Percentiles rank a stretch among this genome's conserved stretches.
These are phyloP conservation scores for Oxyura jamaicensis DNA, from an alignment of 2,113 vertebrate species.

Conservation along the genomic window DNA sequence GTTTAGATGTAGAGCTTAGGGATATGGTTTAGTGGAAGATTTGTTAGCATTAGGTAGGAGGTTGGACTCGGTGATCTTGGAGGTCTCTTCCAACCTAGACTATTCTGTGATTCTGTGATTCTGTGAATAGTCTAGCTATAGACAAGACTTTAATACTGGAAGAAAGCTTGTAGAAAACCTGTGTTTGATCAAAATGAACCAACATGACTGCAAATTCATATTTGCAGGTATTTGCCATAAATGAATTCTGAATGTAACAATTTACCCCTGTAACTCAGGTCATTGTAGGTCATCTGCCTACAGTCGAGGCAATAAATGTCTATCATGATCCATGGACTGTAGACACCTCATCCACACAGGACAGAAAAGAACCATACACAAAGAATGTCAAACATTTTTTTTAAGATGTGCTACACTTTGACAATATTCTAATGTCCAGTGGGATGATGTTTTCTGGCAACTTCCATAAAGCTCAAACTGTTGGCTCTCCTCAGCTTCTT, in stretches of 20 bases:
- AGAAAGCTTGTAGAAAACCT: neutral
- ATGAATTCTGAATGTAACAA: neutral
- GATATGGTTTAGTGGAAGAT: too few relatives aligned
- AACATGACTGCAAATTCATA: neutral
- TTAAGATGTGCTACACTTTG: neutral
- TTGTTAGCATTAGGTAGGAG: too few relatives aligned
- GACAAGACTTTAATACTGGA: neutral
- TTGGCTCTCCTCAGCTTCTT: neutral
- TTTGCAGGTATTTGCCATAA: neutral
- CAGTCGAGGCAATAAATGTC: neutral
- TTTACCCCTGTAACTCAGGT: neutral
- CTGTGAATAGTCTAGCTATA: neutral
- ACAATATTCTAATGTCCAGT: neutral
- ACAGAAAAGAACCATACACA: neutral
- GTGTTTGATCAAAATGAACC: neutral
- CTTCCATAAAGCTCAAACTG: neutral
- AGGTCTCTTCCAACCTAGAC: too few relatives aligned
- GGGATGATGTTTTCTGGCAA: neutral
- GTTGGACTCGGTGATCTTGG: too few relatives aligned
- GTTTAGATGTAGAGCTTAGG: too few relatives aligned
- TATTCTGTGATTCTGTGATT: too few relatives aligned
- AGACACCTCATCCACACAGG: neutral
- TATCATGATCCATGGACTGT: neutral
- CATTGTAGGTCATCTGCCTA: rapidly evolving
- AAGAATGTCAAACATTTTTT: neutral